These are phyloP conservation scores for Vanacampus margaritifer DNA, from an alignment of 2,113 vertebrate species.

Conservation along the genomic window DNA sequence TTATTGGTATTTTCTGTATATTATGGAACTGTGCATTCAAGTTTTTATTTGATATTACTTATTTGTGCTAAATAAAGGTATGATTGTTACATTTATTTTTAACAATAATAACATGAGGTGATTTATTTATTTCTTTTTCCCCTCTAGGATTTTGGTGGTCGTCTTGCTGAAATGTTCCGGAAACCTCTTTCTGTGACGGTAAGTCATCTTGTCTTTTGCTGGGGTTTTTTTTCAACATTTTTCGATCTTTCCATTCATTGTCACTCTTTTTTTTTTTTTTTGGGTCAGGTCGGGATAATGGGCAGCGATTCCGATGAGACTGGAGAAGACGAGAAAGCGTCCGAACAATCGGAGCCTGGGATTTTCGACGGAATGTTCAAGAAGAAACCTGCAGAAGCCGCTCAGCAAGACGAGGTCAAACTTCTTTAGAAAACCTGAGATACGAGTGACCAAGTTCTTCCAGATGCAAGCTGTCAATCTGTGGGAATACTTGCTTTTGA, in stretches of 20 bases:
- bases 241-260: background rate
- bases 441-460: too few relatives aligned
- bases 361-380: constrained; percentile 51
- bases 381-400: constrained; percentile 38
- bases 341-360: constrained; percentile 11
- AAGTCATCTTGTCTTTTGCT: background rate
- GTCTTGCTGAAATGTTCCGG: constrained; percentile 39
- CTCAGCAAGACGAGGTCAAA: constrained; percentile 34
- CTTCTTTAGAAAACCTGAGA: background rate
- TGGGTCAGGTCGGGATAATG: constrained; percentile 20
- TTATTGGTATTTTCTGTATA: too few relatives aligned
- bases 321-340: constrained; percentile 22
- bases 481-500: too few relatives aligned
- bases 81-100: background rate
- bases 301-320: constrained; percentile 26
- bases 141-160: constrained; percentile 37
- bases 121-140: background rate
- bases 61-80: too few relatives aligned
- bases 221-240: background rate
- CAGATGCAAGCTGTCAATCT: too few relatives aligned
- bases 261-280: background rate
- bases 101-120: background rate
- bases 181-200: constrained; percentile 37
- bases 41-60: too few relatives aligned
- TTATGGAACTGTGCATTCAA: too few relatives aligned